Conservation (phyloP, 2,113 vertebrate species). For the Xyliphius kryptos region DNA sequence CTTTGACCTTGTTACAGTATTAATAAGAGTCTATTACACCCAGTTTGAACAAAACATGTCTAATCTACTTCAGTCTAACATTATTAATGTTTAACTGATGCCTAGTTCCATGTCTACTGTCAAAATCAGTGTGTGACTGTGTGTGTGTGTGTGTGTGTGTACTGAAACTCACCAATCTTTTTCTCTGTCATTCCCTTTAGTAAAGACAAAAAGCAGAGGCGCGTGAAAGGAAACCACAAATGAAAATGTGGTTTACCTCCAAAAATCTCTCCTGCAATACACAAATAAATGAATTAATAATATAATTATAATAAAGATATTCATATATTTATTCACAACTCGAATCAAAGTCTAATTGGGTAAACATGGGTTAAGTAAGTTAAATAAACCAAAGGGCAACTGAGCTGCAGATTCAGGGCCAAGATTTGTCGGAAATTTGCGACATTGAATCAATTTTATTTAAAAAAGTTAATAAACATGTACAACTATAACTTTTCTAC, state of each 20-base stretch:
- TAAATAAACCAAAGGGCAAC: slow-evolving; percentile 52
- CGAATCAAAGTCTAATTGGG: slow-evolving; percentile 8
- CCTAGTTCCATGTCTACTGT: slow-evolving; percentile 51
- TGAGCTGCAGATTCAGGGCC: no score
- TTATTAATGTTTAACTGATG: slow-evolving; percentile 66
- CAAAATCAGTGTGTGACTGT: slow-evolving; percentile 35
- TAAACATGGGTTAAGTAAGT: slow-evolving; percentile 49
- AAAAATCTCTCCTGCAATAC: slow-evolving; percentile 4
- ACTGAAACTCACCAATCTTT: slow-evolving; percentile 63
- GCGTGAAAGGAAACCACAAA: no score
- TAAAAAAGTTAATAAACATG: no score
- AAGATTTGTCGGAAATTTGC: no score
- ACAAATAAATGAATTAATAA: no score
- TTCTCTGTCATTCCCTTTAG: slow-evolving; percentile 45
- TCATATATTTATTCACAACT: no score
- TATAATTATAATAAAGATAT: no score
- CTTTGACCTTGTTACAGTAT: slow-evolving; percentile 22
- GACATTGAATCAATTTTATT: no score
- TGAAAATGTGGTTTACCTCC: not conserved
- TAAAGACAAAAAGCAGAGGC: slow-evolving; percentile 20
- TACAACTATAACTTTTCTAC: no score
- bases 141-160: no score
- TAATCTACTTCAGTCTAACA: slow-evolving; percentile 10
- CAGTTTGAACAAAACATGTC: slow-evolving; percentile 33
- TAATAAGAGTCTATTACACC: slow-evolving; percentile 20